Base-by-base conservation (phyloP, 1,140 invertebrate species). In the Pogonus chalceus region DNA sequence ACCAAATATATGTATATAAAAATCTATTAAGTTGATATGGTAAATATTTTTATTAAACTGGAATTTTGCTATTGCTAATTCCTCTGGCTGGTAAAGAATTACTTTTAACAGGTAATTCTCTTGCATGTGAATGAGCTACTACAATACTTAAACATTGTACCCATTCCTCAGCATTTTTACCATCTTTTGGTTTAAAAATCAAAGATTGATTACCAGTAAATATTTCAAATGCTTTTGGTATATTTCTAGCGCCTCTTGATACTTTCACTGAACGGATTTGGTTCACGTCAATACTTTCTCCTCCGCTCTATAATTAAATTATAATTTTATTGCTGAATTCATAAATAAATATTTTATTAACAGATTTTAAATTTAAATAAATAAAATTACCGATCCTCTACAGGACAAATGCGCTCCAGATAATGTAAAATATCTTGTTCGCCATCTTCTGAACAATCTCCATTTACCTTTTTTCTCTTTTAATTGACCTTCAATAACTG, bases 401-500 rank as follows among this genome's bases (percentile, higher is more conserved):
- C 88, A 92, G 2, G 87, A 88, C 23, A 96, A 79, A 71, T 92
- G 87, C 9, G 88, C 89, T 0, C 90, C 91, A 49, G 90, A 94
- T 14, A 96, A 73, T 10, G 92, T 95, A 69, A 96, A 96, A 73
- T 96, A 94, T 56, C 91, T 71, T 4, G 91, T 95, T 55, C 91
- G 80, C 92, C 92, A 96, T 55, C 91, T 72, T 51, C 88, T 78
- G 69, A 96, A 91, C 49, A 96, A 76, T 62, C 88, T 80, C 91
- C 91, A 96, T 65, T 88, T 81, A 14, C 91, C 91, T 71, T 92
- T 94, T 73, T 96, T 96, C 74, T 96, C 92, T 73, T 96, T 96
- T 16, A 96, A 71, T 68, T 92, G 89, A 1, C 92, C 93, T 76
- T 96, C 83, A 54, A 91, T 88, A 53, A 90, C 84, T 46, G 86